phyloP scores from a whole-genome alignment of 2,797 vertebrate species.

The Aselliscus stoliczkanus region DNA sequence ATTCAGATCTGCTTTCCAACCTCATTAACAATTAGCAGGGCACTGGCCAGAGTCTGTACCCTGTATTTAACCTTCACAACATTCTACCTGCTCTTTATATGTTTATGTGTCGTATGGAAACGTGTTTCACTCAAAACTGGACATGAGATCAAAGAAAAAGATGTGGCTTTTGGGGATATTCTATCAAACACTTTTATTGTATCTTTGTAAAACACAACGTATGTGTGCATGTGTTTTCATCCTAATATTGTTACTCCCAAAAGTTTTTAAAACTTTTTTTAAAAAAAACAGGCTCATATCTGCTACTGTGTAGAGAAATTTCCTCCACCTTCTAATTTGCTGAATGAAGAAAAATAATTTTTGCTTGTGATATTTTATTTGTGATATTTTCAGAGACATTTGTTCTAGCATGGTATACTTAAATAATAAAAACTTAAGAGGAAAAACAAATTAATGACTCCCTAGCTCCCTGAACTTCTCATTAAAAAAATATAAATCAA shows the following conservation, averaged over 20 bases:
- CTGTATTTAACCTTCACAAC: conserved; percentile 93
- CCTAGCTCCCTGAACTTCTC: background rate
- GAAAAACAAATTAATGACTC: conserved; percentile 72
- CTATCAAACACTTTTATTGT: conserved; percentile 97
- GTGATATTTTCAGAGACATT: conserved; percentile 99
- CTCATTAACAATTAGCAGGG: conserved; percentile 88
- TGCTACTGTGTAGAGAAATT: conserved; percentile 94
- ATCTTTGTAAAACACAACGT: conserved; percentile 99
- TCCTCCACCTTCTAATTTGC: conserved; percentile 96
- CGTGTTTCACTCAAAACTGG: conserved; percentile 90
- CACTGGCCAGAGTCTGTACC: conserved; percentile 89
- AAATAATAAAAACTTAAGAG: conserved; percentile 99
- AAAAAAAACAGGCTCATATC: conserved; percentile 87
- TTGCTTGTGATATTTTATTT: conserved; percentile 91
- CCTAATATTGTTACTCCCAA: conserved; percentile 93
- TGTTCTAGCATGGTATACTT: conserved; percentile 99
- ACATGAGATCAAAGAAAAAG: conserved; percentile 87
- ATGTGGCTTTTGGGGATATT: conserved; percentile 96
- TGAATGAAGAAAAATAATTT: conserved; percentile 92
- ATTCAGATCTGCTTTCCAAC: conserved; percentile 90
- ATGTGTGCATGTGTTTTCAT: conserved; percentile 99
- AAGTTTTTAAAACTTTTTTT: conserved; percentile 36
- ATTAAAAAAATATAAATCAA: conserved; percentile 17
- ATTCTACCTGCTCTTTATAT: conserved; percentile 97
- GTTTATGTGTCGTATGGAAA: conserved; percentile 98